Percentiles rank a stretch among this genome's conserved stretches.
Evolutionary conservation across 2,113 vertebrate genomes (phyloP).

Genomic region (Perognathus longimembris): DNA sequence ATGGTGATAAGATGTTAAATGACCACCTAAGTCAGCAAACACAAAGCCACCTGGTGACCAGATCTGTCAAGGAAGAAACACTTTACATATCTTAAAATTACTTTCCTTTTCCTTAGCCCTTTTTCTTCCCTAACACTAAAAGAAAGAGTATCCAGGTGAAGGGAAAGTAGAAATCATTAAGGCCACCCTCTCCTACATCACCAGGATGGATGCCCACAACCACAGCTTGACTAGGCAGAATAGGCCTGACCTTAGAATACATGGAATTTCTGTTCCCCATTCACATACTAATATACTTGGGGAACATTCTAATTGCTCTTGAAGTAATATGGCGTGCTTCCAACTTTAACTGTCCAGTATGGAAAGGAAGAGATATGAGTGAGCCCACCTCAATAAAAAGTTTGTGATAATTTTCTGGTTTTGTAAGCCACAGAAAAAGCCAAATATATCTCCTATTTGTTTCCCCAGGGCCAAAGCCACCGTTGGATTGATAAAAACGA

Average conservation of each 20-base stretch:
- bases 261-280: neutral
- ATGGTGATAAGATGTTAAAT: neutral
- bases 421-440: neutral
- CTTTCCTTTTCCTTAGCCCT: neutral
- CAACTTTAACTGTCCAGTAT: neutral
- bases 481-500: conserved; percentile 1
- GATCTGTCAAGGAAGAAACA: neutral
- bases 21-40: conserved; percentile 22
- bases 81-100: neutral
- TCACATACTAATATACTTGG: neutral
- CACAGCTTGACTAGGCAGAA: neutral
- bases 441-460: neutral
- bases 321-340: neutral
- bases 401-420: neutral
- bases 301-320: neutral
- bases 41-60: neutral
- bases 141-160: neutral
- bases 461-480: conserved; percentile 31
- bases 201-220: neutral
- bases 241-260: neutral
- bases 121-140: neutral
- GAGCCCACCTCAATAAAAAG: neutral
- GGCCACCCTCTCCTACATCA: neutral
- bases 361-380: neutral
- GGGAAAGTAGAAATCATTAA: neutral